phyloP scores from a whole-genome alignment of 1,140 invertebrate species.

The Luehdorfia chinensis region DNA sequence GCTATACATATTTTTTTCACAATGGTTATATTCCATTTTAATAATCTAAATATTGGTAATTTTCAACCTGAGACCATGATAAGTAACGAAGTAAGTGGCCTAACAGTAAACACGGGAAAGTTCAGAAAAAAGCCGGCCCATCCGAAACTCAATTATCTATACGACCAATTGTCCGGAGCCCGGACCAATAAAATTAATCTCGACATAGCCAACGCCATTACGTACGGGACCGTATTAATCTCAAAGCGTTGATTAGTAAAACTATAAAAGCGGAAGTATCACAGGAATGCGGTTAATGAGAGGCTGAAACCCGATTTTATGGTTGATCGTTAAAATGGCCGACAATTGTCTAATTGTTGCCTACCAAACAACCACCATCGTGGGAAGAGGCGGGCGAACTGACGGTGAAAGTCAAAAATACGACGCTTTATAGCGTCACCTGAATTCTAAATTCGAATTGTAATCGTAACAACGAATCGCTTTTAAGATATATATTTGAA shows the following conservation, averaged over 20 bases:
- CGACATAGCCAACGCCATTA: conserved; percentile 63
- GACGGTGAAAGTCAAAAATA: conserved; percentile 63
- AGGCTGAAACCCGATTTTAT: conserved; percentile 70
- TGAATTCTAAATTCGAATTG: conserved; percentile 60
- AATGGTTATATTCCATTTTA: conserved; percentile 22
- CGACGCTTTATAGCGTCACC: conserved; percentile 60
- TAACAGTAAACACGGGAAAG: conserved; percentile 43
- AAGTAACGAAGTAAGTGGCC: conserved; percentile 37
- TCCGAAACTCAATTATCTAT: conserved; percentile 52
- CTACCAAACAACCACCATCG: conserved; percentile 60
- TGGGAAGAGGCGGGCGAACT: conserved; percentile 59
- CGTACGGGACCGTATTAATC: conserved; percentile 67
- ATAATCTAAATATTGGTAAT: conserved; percentile 42
- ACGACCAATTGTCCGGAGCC: conserved; percentile 44
- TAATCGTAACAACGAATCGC: conserved; percentile 63
- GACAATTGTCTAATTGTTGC: conserved; percentile 75
- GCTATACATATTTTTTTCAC: background rate
- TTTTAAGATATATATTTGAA: conserved; percentile 55
- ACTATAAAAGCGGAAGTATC: conserved; percentile 76
- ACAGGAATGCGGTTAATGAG: conserved; percentile 75
- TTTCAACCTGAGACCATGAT: conserved; percentile 25
- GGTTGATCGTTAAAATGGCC: conserved; percentile 68
- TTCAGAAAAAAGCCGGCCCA: conserved; percentile 33
- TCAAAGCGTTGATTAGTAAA: conserved; percentile 74
- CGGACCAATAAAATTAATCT: conserved; percentile 67